phyloP scores from a whole-genome alignment of 2,888 invertebrate species.

The Stenodema calcarata region DNA sequence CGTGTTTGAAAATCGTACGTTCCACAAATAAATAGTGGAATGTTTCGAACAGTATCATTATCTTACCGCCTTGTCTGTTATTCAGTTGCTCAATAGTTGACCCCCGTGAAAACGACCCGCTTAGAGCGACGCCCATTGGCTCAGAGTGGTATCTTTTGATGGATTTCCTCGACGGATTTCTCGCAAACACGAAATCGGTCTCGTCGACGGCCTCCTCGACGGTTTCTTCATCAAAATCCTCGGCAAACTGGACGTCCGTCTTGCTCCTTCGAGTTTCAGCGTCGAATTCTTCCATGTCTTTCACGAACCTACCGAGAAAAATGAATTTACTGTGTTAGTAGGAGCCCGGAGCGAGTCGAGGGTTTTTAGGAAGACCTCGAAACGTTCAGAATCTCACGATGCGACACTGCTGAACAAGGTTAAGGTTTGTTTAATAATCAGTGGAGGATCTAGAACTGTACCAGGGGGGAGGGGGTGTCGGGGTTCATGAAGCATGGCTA shows the following conservation, averaged over 20 bases:
- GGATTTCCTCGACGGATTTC: neutral
- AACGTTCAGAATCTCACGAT: too few relatives aligned
- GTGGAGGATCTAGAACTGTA: too few relatives aligned
- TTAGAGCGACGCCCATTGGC: neutral
- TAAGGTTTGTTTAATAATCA: too few relatives aligned
- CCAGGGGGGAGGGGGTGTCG: too few relatives aligned
- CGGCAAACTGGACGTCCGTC: neutral
- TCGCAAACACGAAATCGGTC: neutral
- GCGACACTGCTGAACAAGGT: too few relatives aligned
- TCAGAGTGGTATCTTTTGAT: neutral
- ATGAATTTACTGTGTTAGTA: too few relatives aligned
- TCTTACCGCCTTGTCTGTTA: neutral
- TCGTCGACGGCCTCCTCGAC: neutral
- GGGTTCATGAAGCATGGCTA: too few relatives aligned
- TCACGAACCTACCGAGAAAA: neutral
- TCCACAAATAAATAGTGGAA: too few relatives aligned
- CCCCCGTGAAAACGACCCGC: neutral
- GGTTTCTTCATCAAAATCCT: neutral
- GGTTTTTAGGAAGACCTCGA: too few relatives aligned
- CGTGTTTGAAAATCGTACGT: too few relatives aligned
- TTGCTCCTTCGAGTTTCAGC: neutral
- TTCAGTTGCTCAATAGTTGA: neutral
- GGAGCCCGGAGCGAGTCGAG: too few relatives aligned
- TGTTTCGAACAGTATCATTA: too few relatives aligned
- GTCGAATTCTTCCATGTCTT: constrained; percentile 8